Conservation (phyloP, 2,888 invertebrate species). For the Aplocera efformata region DNA sequence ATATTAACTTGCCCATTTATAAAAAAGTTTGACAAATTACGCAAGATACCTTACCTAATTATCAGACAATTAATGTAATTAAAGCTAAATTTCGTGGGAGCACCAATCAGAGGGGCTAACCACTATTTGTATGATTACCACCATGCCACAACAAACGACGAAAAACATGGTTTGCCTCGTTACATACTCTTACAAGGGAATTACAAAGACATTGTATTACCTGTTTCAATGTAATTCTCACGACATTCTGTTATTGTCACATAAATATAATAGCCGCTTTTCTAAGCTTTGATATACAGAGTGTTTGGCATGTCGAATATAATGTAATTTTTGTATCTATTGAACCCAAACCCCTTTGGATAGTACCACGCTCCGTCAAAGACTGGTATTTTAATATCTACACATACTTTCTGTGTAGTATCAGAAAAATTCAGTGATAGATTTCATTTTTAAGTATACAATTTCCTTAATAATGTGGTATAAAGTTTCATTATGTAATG, state of each 20-base stretch:
- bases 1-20: background rate
- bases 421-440: too few relatives aligned
- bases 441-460: too few relatives aligned
- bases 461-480: too few relatives aligned
- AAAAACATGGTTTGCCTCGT: slow-evolving; percentile 19
- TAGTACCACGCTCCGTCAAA: too few relatives aligned
- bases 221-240: slow-evolving; percentile 16
- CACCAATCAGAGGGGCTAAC: slow-evolving; percentile 6
- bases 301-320: too few relatives aligned
- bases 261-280: background rate
- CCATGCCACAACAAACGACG: slow-evolving; percentile 9
- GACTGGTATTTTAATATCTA: too few relatives aligned
- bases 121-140: slow-evolving; percentile 13
- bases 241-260: slow-evolving; percentile 16
- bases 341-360: too few relatives aligned
- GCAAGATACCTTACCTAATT: slow-evolving; percentile 5
- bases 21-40: slow-evolving; percentile 3
- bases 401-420: too few relatives aligned
- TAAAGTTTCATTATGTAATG: too few relatives aligned
- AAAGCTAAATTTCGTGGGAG: slow-evolving; percentile 8
- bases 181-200: slow-evolving; percentile 7
- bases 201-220: slow-evolving; percentile 12
- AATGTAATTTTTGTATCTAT: too few relatives aligned
- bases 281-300: background rate
- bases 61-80: slow-evolving; percentile 6